Percentiles rank a stretch among this genome's conserved stretches.
phyloP scores from a whole-genome alignment of 2,797 vertebrate genomes.

The Rhinatrema bivittatum region DNA sequence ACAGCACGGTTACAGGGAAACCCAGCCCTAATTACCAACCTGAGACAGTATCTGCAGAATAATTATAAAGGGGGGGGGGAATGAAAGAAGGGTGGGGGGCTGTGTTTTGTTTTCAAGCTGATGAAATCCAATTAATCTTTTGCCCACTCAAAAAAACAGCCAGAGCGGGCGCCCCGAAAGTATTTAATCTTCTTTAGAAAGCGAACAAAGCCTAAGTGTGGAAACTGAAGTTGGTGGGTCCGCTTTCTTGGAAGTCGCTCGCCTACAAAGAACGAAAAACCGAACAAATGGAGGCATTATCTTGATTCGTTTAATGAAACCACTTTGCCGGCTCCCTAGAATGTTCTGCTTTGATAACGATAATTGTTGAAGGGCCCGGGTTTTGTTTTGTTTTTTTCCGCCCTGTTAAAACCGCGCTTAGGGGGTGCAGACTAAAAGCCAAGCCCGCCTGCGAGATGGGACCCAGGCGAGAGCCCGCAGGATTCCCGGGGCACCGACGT shows the following conservation, averaged over 20 bases:
- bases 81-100: background rate
- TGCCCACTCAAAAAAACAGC: slow-evolving; percentile 12
- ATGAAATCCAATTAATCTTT: slow-evolving; percentile 31
- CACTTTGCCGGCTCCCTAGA: slow-evolving; percentile 22
- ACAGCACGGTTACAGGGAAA: no score
- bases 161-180: slow-evolving; percentile 10
- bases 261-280: slow-evolving; percentile 37
- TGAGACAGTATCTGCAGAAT: background rate
- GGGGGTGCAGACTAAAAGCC: slow-evolving; percentile 31
- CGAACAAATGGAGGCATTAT: slow-evolving; percentile 8
- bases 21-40: background rate
- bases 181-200: slow-evolving; percentile 23
- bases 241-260: slow-evolving; percentile 20
- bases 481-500: no score
- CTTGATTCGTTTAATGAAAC: slow-evolving; percentile 40
- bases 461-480: no score
- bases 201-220: slow-evolving; percentile 5
- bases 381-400: no score
- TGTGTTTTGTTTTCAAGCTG: background rate
- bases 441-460: slow-evolving; percentile 8
- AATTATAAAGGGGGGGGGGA: background rate
- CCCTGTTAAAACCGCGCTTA: slow-evolving; percentile 20
- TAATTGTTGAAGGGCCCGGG: slow-evolving; percentile 26
- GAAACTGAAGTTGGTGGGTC: slow-evolving; percentile 5
- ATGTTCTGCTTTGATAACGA: slow-evolving; percentile 40